Conservation (phyloP, 2,888 invertebrate species). For the Eristalis pertinax region DNA sequence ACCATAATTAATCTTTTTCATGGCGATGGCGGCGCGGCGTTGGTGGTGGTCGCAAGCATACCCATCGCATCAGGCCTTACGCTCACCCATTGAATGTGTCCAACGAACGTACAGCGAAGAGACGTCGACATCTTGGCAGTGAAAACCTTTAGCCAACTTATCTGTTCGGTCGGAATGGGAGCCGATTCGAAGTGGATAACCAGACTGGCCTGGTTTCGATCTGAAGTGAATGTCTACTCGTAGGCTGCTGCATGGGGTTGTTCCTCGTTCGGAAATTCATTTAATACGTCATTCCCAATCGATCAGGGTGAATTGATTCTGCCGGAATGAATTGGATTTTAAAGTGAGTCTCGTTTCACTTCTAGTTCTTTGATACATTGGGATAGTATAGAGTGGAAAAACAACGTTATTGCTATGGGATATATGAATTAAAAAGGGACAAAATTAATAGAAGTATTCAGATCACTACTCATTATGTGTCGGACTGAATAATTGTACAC, state of each 20-base stretch:
- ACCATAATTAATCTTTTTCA: conserved; percentile 72
- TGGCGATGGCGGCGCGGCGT: conserved; percentile 8
- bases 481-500: no score
- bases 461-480: no score
- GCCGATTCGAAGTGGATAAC: conserved; percentile 57
- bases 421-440: no score
- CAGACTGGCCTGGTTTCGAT: conserved; percentile 44
- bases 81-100: not conserved
- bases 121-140: not conserved
- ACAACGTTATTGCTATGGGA: no score
- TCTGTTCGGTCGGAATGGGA: not conserved
- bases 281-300: conserved; percentile 52
- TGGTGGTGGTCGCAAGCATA: conserved; percentile 39
- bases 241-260: not conserved
- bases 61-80: conserved; percentile 32
- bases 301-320: conserved; percentile 50
- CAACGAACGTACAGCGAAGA: not conserved
- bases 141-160: not conserved
- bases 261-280: conserved; percentile 44
- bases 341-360: not conserved
- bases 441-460: no score
- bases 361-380: no score
- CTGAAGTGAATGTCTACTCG: not conserved
- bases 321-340: conserved; percentile 23
- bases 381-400: no score